Percentiles rank a stretch among this genome's conserved stretches.
Conservation (phyloP, 1,140 invertebrate genomes). For the Drosophila jambulina region DNA sequence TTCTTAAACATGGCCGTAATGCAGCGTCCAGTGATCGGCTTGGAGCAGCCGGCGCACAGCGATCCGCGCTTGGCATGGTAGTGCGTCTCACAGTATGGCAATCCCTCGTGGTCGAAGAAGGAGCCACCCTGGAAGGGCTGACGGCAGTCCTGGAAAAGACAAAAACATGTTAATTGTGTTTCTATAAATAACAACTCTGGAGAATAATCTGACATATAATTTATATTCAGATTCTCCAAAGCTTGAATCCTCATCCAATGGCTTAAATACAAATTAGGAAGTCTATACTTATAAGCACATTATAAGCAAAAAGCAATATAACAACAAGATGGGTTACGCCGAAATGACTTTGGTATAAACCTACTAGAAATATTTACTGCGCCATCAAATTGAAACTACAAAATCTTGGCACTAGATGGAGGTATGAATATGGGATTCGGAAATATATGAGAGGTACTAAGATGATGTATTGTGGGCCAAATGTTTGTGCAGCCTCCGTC, state of each 20-base stretch:
- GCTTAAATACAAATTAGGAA: not conserved
- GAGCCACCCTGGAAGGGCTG: constrained; percentile 96
- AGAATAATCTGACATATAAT: too few species aligned
- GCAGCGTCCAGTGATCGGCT: constrained; percentile 98
- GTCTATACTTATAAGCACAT: not conserved
- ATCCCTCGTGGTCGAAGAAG: constrained; percentile 98
- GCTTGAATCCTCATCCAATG: too few species aligned
- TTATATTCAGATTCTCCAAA: not conserved
- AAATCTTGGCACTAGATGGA: constrained; percentile 23
- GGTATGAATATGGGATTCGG: constrained; percentile 10
- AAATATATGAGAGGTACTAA: constrained; percentile 12
- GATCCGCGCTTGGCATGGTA: constrained; percentile 98
- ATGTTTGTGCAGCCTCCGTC: constrained; percentile 38
- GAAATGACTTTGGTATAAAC: not conserved
- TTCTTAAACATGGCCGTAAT: constrained; percentile 99
- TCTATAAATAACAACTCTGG: not conserved
- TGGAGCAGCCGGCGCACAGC: constrained; percentile 98
- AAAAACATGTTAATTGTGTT: not conserved
- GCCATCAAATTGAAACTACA: constrained; percentile 27
- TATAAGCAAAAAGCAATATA: not conserved
- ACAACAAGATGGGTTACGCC: not conserved
- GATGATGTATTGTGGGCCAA: constrained; percentile 64
- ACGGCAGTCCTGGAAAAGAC: constrained; percentile 91
- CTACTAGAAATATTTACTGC: constrained; percentile 41
- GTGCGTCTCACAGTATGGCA: constrained; percentile 99